Percentiles rank a stretch among this genome's conserved stretches.
phyloP scores from a whole-genome alignment of 37 sponge, comb jelly and placozoan genomes.

The Agelas oroides region DNA sequence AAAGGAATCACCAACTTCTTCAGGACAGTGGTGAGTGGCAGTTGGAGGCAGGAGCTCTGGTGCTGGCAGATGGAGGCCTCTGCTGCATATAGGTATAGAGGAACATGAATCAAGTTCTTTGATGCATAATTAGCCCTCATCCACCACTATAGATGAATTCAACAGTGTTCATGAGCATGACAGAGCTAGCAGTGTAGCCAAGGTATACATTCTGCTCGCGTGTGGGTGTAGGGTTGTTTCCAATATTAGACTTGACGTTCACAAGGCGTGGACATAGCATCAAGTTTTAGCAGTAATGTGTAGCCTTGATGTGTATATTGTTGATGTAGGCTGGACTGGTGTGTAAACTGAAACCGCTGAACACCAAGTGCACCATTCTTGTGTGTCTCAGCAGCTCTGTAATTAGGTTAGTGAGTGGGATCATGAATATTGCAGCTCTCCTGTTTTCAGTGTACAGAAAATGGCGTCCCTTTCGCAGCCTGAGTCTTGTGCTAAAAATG shows the following conservation, averaged over 20 bases:
- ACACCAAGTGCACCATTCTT: slow-evolving; percentile 83
- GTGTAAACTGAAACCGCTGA: slow-evolving; percentile 93
- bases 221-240: background rate
- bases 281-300: background rate
- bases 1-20: no score
- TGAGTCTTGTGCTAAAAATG: no score
- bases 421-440: no score
- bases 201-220: slow-evolving; percentile 46
- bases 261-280: no score
- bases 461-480: no score
- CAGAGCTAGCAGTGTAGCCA: slow-evolving; percentile 90
- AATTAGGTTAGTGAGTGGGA: no score
- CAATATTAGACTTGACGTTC: no score
- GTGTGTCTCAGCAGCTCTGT: no score
- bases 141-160: slow-evolving; percentile 87
- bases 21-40: slow-evolving; percentile 93
- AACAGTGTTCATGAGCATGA: slow-evolving; percentile 86
- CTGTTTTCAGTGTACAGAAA: no score
- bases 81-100: slow-evolving; percentile 88
- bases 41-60: slow-evolving; percentile 93
- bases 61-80: slow-evolving; percentile 88
- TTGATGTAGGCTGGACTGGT: slow-evolving; percentile 92
- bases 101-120: no score
- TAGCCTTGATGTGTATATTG: no score
- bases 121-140: no score